Percentiles rank a stretch among this genome's conserved stretches.
These are phyloP conservation scores for Phylloscopus trochilus DNA, from an alignment of 2,113 vertebrate species.

Conservation along the genomic window DNA sequence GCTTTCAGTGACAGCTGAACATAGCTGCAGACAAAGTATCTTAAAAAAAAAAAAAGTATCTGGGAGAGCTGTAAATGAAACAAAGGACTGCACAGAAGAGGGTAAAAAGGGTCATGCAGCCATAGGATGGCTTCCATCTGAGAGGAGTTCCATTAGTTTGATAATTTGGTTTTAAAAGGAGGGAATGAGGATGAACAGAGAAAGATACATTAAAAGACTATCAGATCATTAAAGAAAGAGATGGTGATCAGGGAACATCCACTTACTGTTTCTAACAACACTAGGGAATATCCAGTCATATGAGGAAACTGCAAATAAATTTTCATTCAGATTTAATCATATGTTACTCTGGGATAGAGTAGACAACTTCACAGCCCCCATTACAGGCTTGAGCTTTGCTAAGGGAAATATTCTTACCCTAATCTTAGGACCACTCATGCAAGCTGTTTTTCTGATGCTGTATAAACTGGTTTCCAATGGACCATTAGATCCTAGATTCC, in stretches of 20 bases:
- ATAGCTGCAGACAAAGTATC: neutral
- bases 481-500: neutral
- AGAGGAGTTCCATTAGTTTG: neutral
- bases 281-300: neutral
- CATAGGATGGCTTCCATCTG: neutral
- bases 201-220: neutral
- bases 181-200: neutral
- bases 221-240: neutral
- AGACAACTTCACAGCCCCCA: neutral
- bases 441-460: neutral
- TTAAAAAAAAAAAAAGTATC: neutral
- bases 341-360: neutral
- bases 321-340: neutral
- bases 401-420: neutral
- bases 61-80: neutral
- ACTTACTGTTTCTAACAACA: neutral
- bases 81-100: neutral
- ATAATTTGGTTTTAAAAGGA: neutral
- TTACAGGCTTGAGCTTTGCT: neutral
- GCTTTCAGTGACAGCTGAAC: neutral
- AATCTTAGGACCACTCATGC: neutral
- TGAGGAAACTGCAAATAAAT: slow-evolving; percentile 2
- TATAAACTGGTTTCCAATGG: neutral
- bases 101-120: neutral
- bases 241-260: neutral